Base-by-base conservation (phyloP, 2,888 invertebrate genomes). In the Onthophagus sagittarius region DNA sequence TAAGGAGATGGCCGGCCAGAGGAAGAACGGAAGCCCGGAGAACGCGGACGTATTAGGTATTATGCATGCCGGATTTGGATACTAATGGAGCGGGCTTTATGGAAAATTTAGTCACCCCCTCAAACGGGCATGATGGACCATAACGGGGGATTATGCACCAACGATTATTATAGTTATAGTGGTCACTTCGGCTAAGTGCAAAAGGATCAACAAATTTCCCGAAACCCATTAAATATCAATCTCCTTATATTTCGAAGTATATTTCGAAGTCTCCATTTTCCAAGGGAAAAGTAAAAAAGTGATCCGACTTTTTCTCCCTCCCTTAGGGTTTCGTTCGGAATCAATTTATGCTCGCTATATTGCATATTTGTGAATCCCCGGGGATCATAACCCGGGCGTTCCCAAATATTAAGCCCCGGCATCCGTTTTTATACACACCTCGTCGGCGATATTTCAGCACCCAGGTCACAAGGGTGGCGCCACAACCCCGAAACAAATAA, bases 331-430 rank as follows among this genome's bases (percentile, higher is more conserved):
- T 64, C 64, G 9, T 15, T 14, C 81, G 82, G 83, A 84, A 85
- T 85, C 85, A 84, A 85, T 85, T 85, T 85, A 84, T 85, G 84
- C 82, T 82, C 83, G 84, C 83, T 83, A 83, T 84, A 85, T 85
- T 84, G 84, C 85, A 84, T 84, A 85, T 85, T 85, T 85, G 85
- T 85, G 85, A 82, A 81, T 84, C 85, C 84, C 84, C 79, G 77
- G 84, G 79, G 84, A 83, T 78, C 72, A 74, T 74, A 74, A 74
- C 72, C 72, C 70, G 65, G 71, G 33, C 63, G 69, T 63, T 63
- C 9, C 67, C 67, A 23, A 32, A 67, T 32, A 31, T 67, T 23
- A 9, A 67, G 67, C 67, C 67, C 67, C 23, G n/a, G n/a, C 13
- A 67, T 15, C 23, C 23, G 67, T 67, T 67, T 67, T 67, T 67